phyloP scores from a whole-genome alignment of 2,797 vertebrate species.

The Falco novaeseelandiae region DNA sequence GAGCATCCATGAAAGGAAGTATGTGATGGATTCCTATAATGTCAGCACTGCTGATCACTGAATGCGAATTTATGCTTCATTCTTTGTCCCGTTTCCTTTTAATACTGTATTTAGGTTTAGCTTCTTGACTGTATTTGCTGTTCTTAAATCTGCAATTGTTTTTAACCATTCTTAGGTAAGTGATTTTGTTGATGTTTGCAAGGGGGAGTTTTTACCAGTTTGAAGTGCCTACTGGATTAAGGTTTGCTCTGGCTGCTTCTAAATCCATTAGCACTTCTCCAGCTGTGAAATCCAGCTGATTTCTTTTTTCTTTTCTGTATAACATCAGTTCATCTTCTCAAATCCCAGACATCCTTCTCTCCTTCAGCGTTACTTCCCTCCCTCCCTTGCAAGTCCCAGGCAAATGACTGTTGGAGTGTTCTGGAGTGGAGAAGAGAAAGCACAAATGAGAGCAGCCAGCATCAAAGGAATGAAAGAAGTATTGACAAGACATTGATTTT shows the following conservation, averaged over 20 bases:
- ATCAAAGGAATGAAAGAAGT: not conserved
- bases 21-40: not conserved
- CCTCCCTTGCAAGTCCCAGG: not conserved
- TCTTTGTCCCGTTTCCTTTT: slow-evolving; percentile 2
- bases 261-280: not conserved
- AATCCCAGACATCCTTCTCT: not conserved
- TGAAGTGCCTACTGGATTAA: not conserved
- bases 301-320: not conserved
- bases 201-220: not conserved
- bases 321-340: not conserved
- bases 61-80: not conserved
- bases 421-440: not conserved
- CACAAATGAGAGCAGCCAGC: not conserved
- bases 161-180: not conserved
- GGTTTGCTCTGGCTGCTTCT: not conserved
- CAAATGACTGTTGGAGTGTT: not conserved
- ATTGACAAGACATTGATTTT: not conserved
- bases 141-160: not conserved
- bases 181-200: not conserved
- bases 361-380: not conserved
- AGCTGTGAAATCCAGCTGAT: not conserved
- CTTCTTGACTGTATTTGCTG: not conserved
- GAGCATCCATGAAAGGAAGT: not conserved
- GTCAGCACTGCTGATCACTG: not conserved
- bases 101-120: not conserved